Evolutionary conservation across 2,888 invertebrate species (phyloP).

Genomic region (Sialis lutaria): DNA sequence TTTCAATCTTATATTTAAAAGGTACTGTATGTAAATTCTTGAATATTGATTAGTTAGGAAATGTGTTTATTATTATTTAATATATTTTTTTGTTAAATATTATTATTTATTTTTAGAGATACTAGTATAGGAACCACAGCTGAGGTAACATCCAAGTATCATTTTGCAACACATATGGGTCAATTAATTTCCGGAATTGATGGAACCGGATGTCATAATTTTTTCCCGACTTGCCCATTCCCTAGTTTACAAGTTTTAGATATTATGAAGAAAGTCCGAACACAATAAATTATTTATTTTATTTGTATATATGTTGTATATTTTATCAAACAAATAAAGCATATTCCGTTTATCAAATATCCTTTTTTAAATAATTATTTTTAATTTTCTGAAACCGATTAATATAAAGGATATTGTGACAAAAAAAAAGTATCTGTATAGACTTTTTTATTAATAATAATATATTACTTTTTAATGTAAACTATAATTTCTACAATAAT

Average conservation of each 20-base stretch:
- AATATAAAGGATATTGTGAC: no score
- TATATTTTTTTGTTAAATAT: not conserved
- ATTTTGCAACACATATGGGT: constrained; percentile 51
- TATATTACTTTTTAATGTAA: no score
- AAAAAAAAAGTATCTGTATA: no score
- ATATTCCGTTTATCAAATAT: no score
- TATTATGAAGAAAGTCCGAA: constrained; percentile 41
- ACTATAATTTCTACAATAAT: no score
- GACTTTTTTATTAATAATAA: no score
- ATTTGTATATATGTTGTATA: no score
- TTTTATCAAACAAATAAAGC: no score
- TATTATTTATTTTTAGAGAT: constrained; percentile 26
- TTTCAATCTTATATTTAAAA: not conserved
- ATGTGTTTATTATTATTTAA: not conserved
- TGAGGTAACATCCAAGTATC: constrained; percentile 43
- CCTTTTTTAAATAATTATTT: no score
- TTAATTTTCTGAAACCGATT: no score
- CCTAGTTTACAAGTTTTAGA: constrained; percentile 41
- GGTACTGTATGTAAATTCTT: not conserved
- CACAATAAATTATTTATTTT: not conserved
- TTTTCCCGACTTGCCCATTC: constrained; percentile 45
- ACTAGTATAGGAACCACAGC: constrained; percentile 42
- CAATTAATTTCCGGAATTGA: constrained; percentile 45
- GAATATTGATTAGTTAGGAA: not conserved
- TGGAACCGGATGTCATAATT: constrained; percentile 47